phyloP scores from a whole-genome alignment of 2,888 invertebrate genomes.

The Parnassius mnemosyne region DNA sequence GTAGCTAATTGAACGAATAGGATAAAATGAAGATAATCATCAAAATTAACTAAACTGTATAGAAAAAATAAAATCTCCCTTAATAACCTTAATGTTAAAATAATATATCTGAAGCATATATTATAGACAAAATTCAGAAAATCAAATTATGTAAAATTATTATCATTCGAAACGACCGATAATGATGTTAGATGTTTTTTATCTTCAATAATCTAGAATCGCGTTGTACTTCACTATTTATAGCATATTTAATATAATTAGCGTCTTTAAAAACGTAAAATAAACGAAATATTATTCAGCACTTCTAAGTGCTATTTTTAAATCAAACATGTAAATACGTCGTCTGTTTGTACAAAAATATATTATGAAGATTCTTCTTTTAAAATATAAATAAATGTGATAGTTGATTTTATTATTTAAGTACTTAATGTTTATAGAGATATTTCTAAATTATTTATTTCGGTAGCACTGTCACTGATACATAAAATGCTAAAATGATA shows the following conservation, averaged over 20 bases:
- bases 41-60: conserved; percentile 2
- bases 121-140: no score
- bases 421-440: conserved; percentile 76
- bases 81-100: background rate
- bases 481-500: background rate
- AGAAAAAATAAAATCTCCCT: background rate
- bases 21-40: background rate
- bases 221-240: conserved; percentile 55
- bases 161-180: conserved; percentile 26
- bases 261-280: conserved; percentile 15
- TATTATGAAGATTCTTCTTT: conserved; percentile 66
- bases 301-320: conserved; percentile 15
- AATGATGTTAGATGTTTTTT: conserved; percentile 56
- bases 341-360: conserved; percentile 59
- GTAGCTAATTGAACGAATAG: background rate
- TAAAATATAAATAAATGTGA: conserved; percentile 77
- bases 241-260: conserved; percentile 43
- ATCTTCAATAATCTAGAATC: conserved; percentile 53
- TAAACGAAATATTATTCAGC: background rate
- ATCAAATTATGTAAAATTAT: no score
- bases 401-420: conserved; percentile 72
- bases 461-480: conserved; percentile 43
- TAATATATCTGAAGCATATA: background rate
- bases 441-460: conserved; percentile 77
- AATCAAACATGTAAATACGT: conserved; percentile 18